phyloP scores from a whole-genome alignment of 1,140 invertebrate genomes.

The Lepidurus arcticus region DNA sequence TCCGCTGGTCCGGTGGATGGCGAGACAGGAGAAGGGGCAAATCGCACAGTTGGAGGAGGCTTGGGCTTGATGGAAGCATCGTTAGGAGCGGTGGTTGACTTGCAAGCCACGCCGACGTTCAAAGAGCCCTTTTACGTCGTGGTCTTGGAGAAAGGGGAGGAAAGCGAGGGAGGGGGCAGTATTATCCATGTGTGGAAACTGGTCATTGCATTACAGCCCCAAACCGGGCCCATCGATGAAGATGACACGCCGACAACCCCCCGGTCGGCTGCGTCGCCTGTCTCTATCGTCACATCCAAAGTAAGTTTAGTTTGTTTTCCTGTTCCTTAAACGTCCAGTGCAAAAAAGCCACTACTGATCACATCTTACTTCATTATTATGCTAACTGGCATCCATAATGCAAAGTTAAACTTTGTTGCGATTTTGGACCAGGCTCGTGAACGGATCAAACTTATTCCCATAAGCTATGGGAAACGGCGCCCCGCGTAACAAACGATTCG shows the following conservation, averaged over 20 bases:
- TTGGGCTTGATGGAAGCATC: slow-evolving; percentile 58
- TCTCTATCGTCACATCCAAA: background rate
- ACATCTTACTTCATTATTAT: too few relatives aligned
- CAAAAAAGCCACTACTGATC: too few relatives aligned
- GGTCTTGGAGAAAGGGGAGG: slow-evolving; percentile 66
- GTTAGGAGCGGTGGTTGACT: slow-evolving; percentile 79
- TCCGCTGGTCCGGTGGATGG: background rate
- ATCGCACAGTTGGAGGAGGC: slow-evolving; percentile 30
- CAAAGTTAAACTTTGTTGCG: too few relatives aligned
- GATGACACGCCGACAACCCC: slow-evolving; percentile 23
- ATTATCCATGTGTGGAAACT: slow-evolving; percentile 94
- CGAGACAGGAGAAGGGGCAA: background rate
- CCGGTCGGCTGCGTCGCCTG: background rate
- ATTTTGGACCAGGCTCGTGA: too few relatives aligned
- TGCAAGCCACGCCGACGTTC: slow-evolving; percentile 75
- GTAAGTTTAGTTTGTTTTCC: background rate
- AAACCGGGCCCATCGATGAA: slow-evolving; percentile 42
- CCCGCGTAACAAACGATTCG: too few relatives aligned
- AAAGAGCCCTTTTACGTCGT: slow-evolving; percentile 95
- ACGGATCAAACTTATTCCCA: too few relatives aligned
- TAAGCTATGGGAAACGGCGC: too few relatives aligned
- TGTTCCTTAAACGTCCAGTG: too few relatives aligned
- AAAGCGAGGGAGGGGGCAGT: slow-evolving; percentile 56
- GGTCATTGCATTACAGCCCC: slow-evolving; percentile 74
- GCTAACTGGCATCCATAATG: too few relatives aligned